phyloP scores from a whole-genome alignment of 2,888 invertebrate species.

The Pristionchus exspectatus region DNA sequence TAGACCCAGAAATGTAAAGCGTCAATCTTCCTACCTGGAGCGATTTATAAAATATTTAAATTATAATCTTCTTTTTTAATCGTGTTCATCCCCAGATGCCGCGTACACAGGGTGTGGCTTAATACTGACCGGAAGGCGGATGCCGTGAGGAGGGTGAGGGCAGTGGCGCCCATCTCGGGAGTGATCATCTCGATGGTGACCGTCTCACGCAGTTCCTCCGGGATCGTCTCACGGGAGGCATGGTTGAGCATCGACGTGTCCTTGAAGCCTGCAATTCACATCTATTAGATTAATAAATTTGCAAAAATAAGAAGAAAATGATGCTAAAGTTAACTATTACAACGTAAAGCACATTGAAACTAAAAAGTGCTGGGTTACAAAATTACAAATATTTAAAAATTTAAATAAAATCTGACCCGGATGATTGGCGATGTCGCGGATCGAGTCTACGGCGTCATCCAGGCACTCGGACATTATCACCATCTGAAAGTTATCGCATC shows the following conservation, averaged over 20 bases:
- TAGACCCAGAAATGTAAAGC: too few species aligned
- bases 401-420: not conserved
- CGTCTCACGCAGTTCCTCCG: not conserved
- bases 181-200: conserved; percentile 91
- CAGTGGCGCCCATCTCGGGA: conserved; percentile 96
- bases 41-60: too few species aligned
- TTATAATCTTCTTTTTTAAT: too few species aligned
- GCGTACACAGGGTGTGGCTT: too few species aligned
- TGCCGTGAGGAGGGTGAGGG: conserved; percentile 92
- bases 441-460: conserved; percentile 59
- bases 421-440: conserved; percentile 56
- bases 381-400: not conserved
- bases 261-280: not conserved
- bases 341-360: not conserved
- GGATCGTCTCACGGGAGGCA: conserved; percentile 80
- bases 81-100: too few species aligned
- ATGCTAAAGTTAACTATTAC: not conserved
- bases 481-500: conserved; percentile 51
- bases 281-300: not conserved
- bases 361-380: not conserved
- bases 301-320: not conserved
- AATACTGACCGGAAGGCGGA: conserved; percentile 60
- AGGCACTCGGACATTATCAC: conserved; percentile 57
- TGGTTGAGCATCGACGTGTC: conserved; percentile 84
- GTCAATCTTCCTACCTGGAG: too few species aligned